Evolutionary conservation across 2,113 vertebrate species (phyloP).

Genomic region (Vulpes vulpes): DNA sequence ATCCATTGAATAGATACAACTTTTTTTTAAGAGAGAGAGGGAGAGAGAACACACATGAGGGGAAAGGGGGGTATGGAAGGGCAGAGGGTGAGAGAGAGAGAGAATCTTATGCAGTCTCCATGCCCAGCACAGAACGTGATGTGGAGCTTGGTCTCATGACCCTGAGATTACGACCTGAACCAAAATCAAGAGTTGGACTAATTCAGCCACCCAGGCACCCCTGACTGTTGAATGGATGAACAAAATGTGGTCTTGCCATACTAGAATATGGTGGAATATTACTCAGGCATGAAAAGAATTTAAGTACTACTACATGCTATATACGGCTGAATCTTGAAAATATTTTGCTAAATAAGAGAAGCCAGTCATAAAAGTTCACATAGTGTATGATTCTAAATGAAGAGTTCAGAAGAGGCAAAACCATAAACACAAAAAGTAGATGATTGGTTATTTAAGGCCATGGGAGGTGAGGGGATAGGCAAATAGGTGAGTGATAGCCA

Average conservation of each 20-base stretch:
- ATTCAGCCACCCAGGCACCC: neutral
- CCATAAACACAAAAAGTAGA: neutral
- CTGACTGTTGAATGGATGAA: neutral
- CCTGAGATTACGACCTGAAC: neutral
- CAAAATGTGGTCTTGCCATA: neutral
- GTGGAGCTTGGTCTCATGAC: neutral
- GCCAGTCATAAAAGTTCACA: neutral
- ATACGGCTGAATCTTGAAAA: constrained; percentile 7
- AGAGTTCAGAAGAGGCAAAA: neutral
- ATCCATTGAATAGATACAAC: neutral
- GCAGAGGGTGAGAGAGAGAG: neutral
- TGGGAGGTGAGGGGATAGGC: neutral
- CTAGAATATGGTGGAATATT: neutral
- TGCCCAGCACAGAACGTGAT: neutral
- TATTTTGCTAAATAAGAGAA: constrained; percentile 18
- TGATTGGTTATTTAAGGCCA: neutral
- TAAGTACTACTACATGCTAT: neutral
- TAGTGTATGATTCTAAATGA: neutral
- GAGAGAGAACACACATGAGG: no score
- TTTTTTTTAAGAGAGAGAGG: neutral
- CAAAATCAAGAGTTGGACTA: neutral
- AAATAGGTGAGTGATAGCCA: neutral
- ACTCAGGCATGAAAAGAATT: neutral
- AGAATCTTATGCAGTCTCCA: neutral
- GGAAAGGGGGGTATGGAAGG: neutral